Conservation (phyloP, 2,113 vertebrate genomes). For the Chascanopsetta lugubris region DNA sequence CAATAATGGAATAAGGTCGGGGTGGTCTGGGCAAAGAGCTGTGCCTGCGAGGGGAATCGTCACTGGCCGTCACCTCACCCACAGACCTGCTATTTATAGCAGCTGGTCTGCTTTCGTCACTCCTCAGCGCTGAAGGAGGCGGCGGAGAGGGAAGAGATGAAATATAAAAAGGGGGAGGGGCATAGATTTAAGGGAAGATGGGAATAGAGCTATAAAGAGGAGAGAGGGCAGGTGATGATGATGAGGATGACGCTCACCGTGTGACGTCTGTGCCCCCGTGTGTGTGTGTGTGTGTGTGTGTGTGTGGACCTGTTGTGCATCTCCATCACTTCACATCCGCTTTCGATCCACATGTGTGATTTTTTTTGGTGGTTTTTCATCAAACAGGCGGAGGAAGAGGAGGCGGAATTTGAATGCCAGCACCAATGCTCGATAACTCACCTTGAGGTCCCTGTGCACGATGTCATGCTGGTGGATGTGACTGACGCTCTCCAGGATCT, state of each 20-base stretch:
- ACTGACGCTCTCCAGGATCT: constrained; percentile 99
- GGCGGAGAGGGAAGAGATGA: not conserved
- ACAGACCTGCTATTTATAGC: constrained; percentile 74
- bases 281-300: not conserved
- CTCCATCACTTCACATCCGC: constrained; percentile 11
- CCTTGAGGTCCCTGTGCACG: constrained; percentile 99
- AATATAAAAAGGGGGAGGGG: constrained; percentile 1
- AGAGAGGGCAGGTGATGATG: constrained; percentile 29
- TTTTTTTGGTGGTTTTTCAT: too few relatives aligned
- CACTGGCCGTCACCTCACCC: constrained; percentile 62
- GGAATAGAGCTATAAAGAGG: constrained; percentile 16
- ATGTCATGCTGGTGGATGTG: constrained; percentile 99
- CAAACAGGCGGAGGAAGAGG: too few relatives aligned
- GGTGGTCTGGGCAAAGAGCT: constrained; percentile 24
- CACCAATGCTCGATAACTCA: constrained; percentile 72
- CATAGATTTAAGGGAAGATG: constrained; percentile 1
- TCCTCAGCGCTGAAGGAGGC: constrained; percentile 34
- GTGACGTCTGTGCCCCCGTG: constrained; percentile 16
- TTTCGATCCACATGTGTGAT: too few relatives aligned
- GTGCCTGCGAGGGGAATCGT: constrained; percentile 41
- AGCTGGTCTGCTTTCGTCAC: constrained; percentile 72
- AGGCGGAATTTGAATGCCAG: too few relatives aligned
- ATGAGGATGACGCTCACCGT: constrained; percentile 39
- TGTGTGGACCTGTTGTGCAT: constrained; percentile 13
- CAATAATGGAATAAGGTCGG: constrained; percentile 31